phyloP scores from a whole-genome alignment of 53 echinoderm and acorn worm species.

The Apostichopus leukothele region DNA sequence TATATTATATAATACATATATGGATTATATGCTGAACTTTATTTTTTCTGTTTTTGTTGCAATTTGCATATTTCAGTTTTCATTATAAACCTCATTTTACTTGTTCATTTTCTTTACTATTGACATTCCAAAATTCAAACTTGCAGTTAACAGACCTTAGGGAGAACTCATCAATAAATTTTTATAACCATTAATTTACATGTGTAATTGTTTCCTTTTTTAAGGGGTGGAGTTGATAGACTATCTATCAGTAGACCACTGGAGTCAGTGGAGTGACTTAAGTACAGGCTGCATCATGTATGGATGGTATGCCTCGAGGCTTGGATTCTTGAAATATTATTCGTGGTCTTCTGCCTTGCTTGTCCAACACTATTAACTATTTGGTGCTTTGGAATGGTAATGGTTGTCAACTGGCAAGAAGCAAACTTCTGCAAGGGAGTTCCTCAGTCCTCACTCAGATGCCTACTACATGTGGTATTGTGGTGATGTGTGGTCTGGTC shows the following conservation, averaged over 20 bases:
- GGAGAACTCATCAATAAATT: slow-evolving; percentile 12
- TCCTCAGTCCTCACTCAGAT: slow-evolving; percentile 12
- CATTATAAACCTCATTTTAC: slow-evolving; percentile 12
- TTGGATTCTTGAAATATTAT: too few species aligned
- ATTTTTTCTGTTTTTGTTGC: slow-evolving; percentile 9
- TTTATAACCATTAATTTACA: slow-evolving; percentile 4
- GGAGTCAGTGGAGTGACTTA: too few species aligned
- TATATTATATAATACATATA: slow-evolving; percentile 12
- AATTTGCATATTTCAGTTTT: slow-evolving; percentile 12
- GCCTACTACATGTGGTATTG: slow-evolving; percentile 12
- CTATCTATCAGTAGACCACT: too few species aligned
- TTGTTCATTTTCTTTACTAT: slow-evolving; percentile 5
- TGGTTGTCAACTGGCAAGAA: slow-evolving; percentile 8
- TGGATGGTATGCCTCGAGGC: too few species aligned
- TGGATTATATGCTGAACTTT: slow-evolving; percentile 12
- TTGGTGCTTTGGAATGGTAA: slow-evolving; percentile 12
- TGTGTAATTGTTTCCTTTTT: slow-evolving; percentile 9
- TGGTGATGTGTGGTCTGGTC: background rate
- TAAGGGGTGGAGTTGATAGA: background rate
- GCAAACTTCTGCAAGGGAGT: slow-evolving; percentile 4
- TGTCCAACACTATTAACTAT: background rate
- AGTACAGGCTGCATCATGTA: too few species aligned
- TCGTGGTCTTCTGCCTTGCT: too few species aligned
- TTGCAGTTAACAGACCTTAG: slow-evolving; percentile 9
- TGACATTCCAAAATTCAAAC: slow-evolving; percentile 8